Conservation (phyloP, 2,113 vertebrate species). For the Serilophus lunatus region DNA sequence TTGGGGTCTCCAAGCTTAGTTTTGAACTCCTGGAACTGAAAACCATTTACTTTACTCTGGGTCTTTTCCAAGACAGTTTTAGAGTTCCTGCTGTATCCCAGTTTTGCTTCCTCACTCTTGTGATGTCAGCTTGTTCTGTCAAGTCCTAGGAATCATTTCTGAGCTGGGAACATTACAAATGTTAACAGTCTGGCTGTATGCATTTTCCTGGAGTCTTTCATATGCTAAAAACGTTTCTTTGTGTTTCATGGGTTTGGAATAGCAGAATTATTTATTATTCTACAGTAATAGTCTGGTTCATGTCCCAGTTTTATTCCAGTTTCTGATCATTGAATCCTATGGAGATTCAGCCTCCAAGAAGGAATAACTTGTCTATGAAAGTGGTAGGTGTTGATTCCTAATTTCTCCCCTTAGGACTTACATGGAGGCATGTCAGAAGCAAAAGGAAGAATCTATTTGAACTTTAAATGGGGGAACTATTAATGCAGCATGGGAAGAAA, state of each 20-base stretch:
- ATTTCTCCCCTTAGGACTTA: background rate
- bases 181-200: background rate
- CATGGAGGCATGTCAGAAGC: background rate
- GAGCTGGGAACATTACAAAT: background rate
- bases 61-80: background rate
- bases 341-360: background rate
- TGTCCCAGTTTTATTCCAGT: conserved; percentile 18
- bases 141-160: background rate
- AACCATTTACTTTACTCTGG: background rate
- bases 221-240: conserved; percentile 18
- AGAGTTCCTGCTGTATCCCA: background rate
- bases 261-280: conserved; percentile 36
- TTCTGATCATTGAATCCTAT: background rate
- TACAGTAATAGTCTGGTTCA: background rate
- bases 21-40: background rate
- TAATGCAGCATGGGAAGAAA: background rate
- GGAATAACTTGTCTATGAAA: background rate
- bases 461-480: background rate
- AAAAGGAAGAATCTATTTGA: background rate
- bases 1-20: background rate
- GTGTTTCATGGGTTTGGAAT: background rate
- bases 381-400: background rate
- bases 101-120: background rate
- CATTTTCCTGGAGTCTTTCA: conserved; percentile 28
- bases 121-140: background rate